Base-by-base conservation (phyloP, 2,888 invertebrate species). In the Eupeodes luniger region DNA sequence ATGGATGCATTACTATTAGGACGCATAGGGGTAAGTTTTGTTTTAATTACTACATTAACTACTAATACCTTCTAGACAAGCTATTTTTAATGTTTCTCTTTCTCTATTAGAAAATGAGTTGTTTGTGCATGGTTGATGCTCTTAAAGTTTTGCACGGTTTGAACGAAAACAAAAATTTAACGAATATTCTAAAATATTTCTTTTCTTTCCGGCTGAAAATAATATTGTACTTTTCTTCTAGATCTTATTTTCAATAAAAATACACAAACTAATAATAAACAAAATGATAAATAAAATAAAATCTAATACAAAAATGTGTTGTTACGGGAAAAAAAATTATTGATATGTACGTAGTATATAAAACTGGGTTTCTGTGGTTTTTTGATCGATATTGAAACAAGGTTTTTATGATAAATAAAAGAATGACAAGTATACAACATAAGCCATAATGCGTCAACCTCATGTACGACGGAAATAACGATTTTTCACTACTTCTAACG, bases 1-100 rank as follows among this genome's bases (percentile, higher is more conserved):
- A 96, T 97, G 96, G 96, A 97, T 92, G 96, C 96, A 66, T 93
- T 97, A 90, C 95, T 97, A 89, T 95, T 97, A 78, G 96, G 96
- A 90, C 94, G 96, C 92, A 96, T 96, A 72, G 95, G 96, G 96
- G 96, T 97, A 95, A 96, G 96, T 93, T 89, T 49, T 34, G 2
- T 19, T 64, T 14, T 9, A 7, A 36, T 40, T 40, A 40, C 9
- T 36, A 59, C 11, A 5, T 27, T 27, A 34, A 85, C 81, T 90
- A 83, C 27, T 3, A 69, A 90, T 83, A 66, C 47, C 16, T 64
- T 86, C 81, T 82, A 70, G 57, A 62, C 64, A 80, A 89, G 81
- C 80, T 84, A 80, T 89, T 80, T 81, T 62, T 40, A 62, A 34
- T 40, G 75, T 74, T 77, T 75, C 64, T 53, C 51, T 72, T 59